Evolutionary conservation across 2,113 vertebrate genomes (phyloP).

Genomic region (Ariopsis seemanni): DNA sequence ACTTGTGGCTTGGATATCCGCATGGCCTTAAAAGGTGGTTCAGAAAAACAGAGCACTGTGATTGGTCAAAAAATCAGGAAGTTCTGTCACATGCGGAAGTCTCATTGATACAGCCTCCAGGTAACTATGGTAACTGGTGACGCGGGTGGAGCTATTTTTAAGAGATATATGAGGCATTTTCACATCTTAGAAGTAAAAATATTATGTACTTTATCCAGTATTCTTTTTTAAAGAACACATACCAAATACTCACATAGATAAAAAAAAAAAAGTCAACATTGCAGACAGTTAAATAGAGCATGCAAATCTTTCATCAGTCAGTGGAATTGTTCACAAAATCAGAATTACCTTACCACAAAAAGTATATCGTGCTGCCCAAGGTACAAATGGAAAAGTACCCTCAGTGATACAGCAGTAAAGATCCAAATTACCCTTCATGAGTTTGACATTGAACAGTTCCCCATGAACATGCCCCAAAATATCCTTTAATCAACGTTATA

Average conservation of each 20-base stretch:
- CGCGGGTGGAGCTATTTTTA: neutral
- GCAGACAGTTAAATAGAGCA: neutral
- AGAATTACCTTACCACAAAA: neutral
- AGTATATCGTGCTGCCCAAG: neutral
- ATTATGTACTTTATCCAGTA: neutral
- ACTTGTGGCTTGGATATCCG: constrained; percentile 5
- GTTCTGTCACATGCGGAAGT: neutral
- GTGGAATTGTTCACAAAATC: neutral
- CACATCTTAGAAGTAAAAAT: neutral
- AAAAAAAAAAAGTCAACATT: neutral
- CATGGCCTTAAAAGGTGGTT: constrained; percentile 69
- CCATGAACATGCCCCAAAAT: neutral
- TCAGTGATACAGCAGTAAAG: neutral
- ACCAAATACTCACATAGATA: neutral
- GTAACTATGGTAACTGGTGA: neutral
- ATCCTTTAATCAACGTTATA: neutral
- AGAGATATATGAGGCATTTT: neutral
- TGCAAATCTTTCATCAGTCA: neutral
- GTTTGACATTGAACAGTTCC: neutral
- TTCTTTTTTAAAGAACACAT: neutral
- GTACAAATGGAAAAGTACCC: neutral
- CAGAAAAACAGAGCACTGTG: constrained; percentile 43
- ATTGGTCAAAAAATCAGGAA: constrained; percentile 67
- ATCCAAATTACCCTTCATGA: neutral
- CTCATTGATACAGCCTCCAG: neutral